Conservation (phyloP, 2,888 invertebrate species). For the Malthinus seriepunctatus region DNA sequence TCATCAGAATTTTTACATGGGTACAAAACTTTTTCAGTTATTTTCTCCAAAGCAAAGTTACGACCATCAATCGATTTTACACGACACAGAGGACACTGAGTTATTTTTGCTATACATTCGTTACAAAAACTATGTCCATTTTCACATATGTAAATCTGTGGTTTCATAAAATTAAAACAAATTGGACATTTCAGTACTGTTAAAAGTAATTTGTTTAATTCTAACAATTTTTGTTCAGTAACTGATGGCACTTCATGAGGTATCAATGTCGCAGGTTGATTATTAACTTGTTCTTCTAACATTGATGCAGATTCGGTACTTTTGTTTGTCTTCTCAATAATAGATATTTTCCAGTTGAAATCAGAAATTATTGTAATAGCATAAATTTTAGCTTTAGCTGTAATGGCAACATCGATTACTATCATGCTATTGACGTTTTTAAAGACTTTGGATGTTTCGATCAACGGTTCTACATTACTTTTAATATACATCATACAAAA, state of each 20-base stretch:
- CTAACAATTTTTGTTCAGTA: conserved; percentile 4
- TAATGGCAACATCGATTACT: conserved; percentile 13
- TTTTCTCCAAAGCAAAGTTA: conserved; percentile 8
- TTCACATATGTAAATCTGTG: conserved; percentile 12
- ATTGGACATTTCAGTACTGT: too few relatives aligned
- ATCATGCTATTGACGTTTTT: conserved; percentile 21
- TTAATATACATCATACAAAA: too few relatives aligned
- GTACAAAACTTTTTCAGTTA: too few relatives aligned
- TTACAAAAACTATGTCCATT: conserved; percentile 14
- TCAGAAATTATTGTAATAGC: conserved; percentile 7
- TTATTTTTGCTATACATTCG: conserved; percentile 8
- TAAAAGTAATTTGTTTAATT: conserved; percentile 4
- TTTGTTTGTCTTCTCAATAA: conserved; percentile 5
- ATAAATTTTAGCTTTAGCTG: conserved; percentile 10
- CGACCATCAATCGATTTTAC: background rate
- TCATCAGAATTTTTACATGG: too few relatives aligned
- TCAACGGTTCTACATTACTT: too few relatives aligned
- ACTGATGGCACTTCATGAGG: background rate
- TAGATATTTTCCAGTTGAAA: conserved; percentile 18
- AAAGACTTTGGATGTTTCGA: too few relatives aligned
- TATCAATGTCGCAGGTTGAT: too few relatives aligned
- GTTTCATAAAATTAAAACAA: too few relatives aligned
- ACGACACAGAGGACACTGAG: conserved; percentile 11
- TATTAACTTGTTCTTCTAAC: background rate
- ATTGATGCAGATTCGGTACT: background rate